Conservation (phyloP, 92 coral and sea anemone species). For the Bergia sp. region DNA sequence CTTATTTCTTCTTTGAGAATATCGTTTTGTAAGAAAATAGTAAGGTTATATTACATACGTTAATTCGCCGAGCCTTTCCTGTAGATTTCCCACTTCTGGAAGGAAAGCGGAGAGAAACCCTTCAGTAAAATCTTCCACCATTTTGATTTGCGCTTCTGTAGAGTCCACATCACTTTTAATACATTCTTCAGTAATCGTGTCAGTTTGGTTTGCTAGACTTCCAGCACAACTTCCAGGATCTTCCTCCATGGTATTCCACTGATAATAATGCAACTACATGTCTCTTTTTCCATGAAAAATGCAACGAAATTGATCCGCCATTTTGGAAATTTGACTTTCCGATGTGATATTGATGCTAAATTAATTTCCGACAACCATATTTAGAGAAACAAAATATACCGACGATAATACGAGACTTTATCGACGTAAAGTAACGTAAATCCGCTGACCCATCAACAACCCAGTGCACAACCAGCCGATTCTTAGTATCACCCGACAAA, state of each 20-base stretch:
- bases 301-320: constrained; percentile 18
- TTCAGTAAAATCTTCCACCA: constrained; percentile 70
- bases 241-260: constrained; percentile 4
- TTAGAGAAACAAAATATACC: neutral
- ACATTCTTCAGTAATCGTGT: constrained; percentile 7
- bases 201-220: constrained; percentile 17
- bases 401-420: constrained; percentile 6
- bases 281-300: neutral
- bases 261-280: neutral
- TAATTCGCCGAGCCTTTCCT: constrained; percentile 76
- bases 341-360: neutral
- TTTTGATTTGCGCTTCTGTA: constrained; percentile 19
- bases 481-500: neutral
- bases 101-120: constrained; percentile 80
- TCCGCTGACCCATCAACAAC: constrained; percentile 34
- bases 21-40: too few relatives aligned
- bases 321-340: neutral
- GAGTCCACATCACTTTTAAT: constrained; percentile 7
- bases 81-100: constrained; percentile 79
- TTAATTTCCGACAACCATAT: neutral
- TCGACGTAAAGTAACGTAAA: neutral
- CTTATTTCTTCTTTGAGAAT: too few relatives aligned
- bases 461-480: neutral
- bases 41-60: constrained; percentile 66
- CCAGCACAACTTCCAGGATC: neutral